Evolutionary conservation across 2,113 vertebrate species (phyloP).

Genomic region (Brachypodius melanocephalos): DNA sequence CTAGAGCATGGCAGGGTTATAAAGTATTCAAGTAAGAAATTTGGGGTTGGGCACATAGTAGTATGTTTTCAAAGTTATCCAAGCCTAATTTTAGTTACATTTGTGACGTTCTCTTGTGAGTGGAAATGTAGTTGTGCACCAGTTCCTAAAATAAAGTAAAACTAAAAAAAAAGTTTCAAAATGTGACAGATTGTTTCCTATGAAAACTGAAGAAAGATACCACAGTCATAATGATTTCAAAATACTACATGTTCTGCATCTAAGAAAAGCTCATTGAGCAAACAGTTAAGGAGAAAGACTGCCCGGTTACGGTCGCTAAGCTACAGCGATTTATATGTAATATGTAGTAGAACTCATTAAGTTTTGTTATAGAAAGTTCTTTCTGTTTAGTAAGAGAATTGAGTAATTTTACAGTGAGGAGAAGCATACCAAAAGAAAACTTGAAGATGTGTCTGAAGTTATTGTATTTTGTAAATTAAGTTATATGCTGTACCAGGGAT

Average conservation of each 20-base stretch:
- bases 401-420: conserved; percentile 69
- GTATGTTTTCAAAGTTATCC: conserved; percentile 51
- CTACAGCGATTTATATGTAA: conserved; percentile 63
- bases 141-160: conserved; percentile 65
- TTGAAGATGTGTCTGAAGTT: conserved; percentile 78
- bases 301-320: conserved; percentile 46
- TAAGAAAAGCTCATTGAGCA: conserved; percentile 70
- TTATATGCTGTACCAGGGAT: conserved; percentile 80
- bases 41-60: conserved; percentile 6
- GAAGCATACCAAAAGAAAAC: conserved; percentile 80
- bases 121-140: conserved; percentile 78
- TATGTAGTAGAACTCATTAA: conserved; percentile 70
- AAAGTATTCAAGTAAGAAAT: conserved; percentile 33
- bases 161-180: conserved; percentile 47
- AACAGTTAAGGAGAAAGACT: conserved; percentile 48
- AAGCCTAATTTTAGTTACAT: conserved; percentile 71
- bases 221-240: conserved; percentile 65
- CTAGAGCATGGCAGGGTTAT: conserved; percentile 50
- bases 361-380: conserved; percentile 68
- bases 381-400: conserved; percentile 69
- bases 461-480: conserved; percentile 82
- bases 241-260: conserved; percentile 60
- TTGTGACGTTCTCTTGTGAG: conserved; percentile 76
- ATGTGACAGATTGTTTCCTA: conserved; percentile 77
- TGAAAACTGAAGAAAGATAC: conserved; percentile 73